Base-by-base conservation (phyloP, 2,888 invertebrate genomes). In the Anthophora plumipes region DNA sequence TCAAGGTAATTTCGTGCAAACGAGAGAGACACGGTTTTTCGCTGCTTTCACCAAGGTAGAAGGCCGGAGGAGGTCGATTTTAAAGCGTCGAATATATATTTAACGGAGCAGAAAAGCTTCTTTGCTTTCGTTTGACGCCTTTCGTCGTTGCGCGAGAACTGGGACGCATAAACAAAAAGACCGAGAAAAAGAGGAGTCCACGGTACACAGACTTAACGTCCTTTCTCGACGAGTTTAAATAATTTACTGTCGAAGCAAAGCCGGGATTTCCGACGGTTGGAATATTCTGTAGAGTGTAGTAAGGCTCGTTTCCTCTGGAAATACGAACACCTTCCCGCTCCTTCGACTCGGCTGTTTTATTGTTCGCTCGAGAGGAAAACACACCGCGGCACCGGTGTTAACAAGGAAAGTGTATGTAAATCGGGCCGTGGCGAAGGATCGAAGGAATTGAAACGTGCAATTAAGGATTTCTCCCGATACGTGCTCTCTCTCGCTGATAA, bases 81-180 rank as follows among this genome's bases (percentile, higher is more conserved):
- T 60, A 50, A n/a, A 68, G 46, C 25, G 43, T 59, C 59, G 25
- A 60, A 63, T 69, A 59, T 83, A 71, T 77, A 80, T 83, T 85
- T 83, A 85, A 89, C 88, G 73, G 80, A 66, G 86, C 71, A 73
- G 87, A 84, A 86, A 88, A 86, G 83, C 84, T 79, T 79, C 84
- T 88, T 89, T 85, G 54, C 84, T 80, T 63, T 77, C 82, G 78
- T 82, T 86, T 83, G 80, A 82, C 84, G 80, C 75, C 73, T 85
- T 77, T 57, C 74, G 59, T 61, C 67, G 55, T 66, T 57, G n/a
- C 60, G 52, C 69, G 67, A 46, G 50, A 82, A 67, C 63, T 68
- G 72, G 64, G 61, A 11, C 76, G 61, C 83, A 71, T 77, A 75
- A 82, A 87, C 78, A 57, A 78, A 61, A 83, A 76, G 67, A 77